Evolutionary conservation across 1,140 invertebrate species (phyloP).

Genomic region (Drosophila sp.): DNA sequence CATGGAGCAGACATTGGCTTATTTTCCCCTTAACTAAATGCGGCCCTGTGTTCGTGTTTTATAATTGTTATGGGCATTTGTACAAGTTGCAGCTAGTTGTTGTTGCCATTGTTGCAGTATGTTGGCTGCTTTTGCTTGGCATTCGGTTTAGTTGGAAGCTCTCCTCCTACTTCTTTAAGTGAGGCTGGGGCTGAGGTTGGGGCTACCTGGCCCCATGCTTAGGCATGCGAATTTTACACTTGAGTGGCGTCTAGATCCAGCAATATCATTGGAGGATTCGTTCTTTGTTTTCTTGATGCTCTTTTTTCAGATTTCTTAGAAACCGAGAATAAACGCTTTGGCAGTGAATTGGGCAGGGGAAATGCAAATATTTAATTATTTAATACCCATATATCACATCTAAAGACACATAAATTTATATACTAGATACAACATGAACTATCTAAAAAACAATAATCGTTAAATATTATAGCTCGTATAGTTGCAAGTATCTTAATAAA

Average conservation of each 20-base stretch:
- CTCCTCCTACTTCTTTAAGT: background rate
- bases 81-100: conserved; percentile 48
- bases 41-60: conserved; percentile 51
- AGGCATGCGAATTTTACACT: conserved; percentile 49
- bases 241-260: conserved; percentile 33
- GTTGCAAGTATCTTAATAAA: too few relatives aligned
- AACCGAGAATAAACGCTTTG: background rate
- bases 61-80: conserved; percentile 61
- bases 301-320: conserved; percentile 32
- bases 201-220: conserved; percentile 17
- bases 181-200: background rate
- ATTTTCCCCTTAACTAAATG: background rate
- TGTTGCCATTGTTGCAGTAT: conserved; percentile 17
- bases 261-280: conserved; percentile 29
- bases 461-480: too few relatives aligned
- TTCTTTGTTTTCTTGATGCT: background rate
- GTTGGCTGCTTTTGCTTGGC: conserved; percentile 33
- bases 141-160: conserved; percentile 13
- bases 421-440: too few relatives aligned
- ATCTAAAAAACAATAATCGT: too few relatives aligned
- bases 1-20: background rate
- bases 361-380: too few relatives aligned
- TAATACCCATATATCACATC: too few relatives aligned
- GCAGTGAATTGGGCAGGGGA: background rate
- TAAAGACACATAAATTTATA: background rate